Evolutionary conservation across 2,888 invertebrate species (phyloP).

Genomic region (Cetonia aurata): DNA sequence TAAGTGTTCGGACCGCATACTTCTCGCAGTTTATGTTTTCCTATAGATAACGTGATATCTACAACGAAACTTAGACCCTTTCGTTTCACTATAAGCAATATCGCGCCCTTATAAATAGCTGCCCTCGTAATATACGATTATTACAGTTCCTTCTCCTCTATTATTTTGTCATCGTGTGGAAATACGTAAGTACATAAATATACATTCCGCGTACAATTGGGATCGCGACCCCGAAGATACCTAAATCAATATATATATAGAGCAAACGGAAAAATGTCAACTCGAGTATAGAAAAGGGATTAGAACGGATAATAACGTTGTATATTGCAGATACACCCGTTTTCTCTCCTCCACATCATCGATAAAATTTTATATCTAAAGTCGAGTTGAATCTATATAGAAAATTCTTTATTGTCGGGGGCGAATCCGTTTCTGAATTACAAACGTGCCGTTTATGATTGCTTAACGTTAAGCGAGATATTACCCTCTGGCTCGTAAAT

Average conservation of each 20-base stretch:
- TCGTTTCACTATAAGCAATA: neutral
- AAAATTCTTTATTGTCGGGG: slow-evolving; percentile 29
- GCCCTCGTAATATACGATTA: slow-evolving; percentile 12
- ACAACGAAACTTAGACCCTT: slow-evolving; percentile 5
- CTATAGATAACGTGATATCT: slow-evolving; percentile 1
- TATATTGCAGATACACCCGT: slow-evolving; percentile 30
- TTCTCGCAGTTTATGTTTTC: neutral
- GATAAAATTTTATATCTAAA: slow-evolving; percentile 34
- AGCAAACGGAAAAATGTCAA: slow-evolving; percentile 26
- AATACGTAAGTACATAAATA: slow-evolving; percentile 4
- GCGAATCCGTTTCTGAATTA: slow-evolving; percentile 21
- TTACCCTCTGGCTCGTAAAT: slow-evolving; percentile 4
- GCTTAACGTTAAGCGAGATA: slow-evolving; percentile 26
- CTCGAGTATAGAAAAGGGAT: slow-evolving; percentile 31
- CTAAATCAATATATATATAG: slow-evolving; percentile 26
- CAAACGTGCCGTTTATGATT: slow-evolving; percentile 25
- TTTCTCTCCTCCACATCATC: slow-evolving; percentile 21
- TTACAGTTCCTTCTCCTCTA: slow-evolving; percentile 11
- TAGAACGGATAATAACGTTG: slow-evolving; percentile 28
- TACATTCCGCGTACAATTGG: neutral
- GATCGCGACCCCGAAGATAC: neutral
- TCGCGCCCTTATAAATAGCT: slow-evolving; percentile 7
- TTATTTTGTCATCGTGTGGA: slow-evolving; percentile 8
- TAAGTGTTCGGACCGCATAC: too few species aligned
- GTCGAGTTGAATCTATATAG: slow-evolving; percentile 17